Percentiles rank a stretch among this genome's conserved stretches.
Conservation (phyloP, 1,140 invertebrate species). For the Rhopalosiphum maidis region DNA sequence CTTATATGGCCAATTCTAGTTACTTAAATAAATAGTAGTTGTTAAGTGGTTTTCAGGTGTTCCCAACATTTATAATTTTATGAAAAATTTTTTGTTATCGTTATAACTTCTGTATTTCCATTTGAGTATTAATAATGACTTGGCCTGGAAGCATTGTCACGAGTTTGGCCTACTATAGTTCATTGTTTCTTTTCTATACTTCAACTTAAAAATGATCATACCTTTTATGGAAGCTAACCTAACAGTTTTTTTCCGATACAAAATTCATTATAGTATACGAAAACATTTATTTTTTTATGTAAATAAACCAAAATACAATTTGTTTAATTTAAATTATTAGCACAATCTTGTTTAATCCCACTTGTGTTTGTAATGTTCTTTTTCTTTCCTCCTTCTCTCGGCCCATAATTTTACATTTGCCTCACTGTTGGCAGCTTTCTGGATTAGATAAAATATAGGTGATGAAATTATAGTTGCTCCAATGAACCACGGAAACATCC, state of each 20-base stretch:
- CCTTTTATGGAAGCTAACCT: background rate
- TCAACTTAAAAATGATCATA: background rate
- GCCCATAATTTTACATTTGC: constrained; percentile 76
- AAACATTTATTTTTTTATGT: background rate
- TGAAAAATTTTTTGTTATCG: constrained; percentile 40
- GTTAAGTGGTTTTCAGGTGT: constrained; percentile 52
- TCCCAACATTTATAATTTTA: constrained; percentile 12
- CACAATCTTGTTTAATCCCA: constrained; percentile 24
- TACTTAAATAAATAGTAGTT: constrained; percentile 47
- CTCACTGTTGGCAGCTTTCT: constrained; percentile 69
- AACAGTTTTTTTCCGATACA: background rate
- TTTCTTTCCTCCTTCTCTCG: constrained; percentile 70
- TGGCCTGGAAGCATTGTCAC: constrained; percentile 52
- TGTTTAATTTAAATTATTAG: background rate
- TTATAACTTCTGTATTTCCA: constrained; percentile 7
- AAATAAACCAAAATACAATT: background rate
- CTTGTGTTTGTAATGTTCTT: constrained; percentile 30
- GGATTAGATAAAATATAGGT: constrained; percentile 77
- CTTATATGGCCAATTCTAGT: constrained; percentile 53
- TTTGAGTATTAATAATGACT: constrained; percentile 32
- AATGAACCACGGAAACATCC: constrained; percentile 75
- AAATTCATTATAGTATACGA: background rate
- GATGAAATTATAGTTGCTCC: constrained; percentile 66
- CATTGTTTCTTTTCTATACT: constrained; percentile 45
- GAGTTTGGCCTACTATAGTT: constrained; percentile 54